Conservation (phyloP, 2,797 vertebrate species). For the Acipenser ruthenus region DNA sequence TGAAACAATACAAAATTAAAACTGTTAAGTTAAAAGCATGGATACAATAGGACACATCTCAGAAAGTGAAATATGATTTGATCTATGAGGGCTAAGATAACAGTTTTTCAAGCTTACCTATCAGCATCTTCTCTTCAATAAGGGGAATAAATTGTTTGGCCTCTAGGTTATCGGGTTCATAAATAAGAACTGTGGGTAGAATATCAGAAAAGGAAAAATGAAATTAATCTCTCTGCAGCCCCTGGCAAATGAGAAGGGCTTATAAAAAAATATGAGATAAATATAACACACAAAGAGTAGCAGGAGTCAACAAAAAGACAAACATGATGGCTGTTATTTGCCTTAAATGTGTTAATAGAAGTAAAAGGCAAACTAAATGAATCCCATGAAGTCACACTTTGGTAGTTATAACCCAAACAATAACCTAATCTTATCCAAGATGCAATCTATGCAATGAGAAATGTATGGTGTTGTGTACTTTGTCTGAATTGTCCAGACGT, state of each 20-base stretch:
- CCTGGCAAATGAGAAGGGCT: conserved; percentile 4
- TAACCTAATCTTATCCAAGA: too few relatives aligned
- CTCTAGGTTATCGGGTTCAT: conserved; percentile 69
- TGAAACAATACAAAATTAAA: conserved; percentile 38
- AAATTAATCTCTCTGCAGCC: conserved; percentile 11
- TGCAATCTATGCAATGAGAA: too few relatives aligned
- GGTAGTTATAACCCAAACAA: too few relatives aligned
- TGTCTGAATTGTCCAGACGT: too few relatives aligned
- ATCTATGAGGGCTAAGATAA: conserved; percentile 18
- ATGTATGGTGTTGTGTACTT: too few relatives aligned
- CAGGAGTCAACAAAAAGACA: conserved; percentile 6
- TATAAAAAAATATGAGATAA: not conserved
- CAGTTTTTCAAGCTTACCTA: conserved; percentile 45
- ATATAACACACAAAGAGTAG: conserved; percentile 6
- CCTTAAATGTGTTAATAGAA: conserved; percentile 1
- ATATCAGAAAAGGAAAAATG: conserved; percentile 21
- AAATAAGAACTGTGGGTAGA: conserved; percentile 63
- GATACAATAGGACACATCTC: conserved; percentile 16
- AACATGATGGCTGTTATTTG: not conserved
- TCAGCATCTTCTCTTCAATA: conserved; percentile 60
- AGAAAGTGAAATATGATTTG: conserved; percentile 13
- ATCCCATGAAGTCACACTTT: not conserved
- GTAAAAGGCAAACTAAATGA: conserved; percentile 5
- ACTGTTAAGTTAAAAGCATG: conserved; percentile 28
- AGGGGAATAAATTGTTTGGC: conserved; percentile 63